Conservation (phyloP, 2,888 invertebrate genomes). For the Lasioglossum villosulum region DNA sequence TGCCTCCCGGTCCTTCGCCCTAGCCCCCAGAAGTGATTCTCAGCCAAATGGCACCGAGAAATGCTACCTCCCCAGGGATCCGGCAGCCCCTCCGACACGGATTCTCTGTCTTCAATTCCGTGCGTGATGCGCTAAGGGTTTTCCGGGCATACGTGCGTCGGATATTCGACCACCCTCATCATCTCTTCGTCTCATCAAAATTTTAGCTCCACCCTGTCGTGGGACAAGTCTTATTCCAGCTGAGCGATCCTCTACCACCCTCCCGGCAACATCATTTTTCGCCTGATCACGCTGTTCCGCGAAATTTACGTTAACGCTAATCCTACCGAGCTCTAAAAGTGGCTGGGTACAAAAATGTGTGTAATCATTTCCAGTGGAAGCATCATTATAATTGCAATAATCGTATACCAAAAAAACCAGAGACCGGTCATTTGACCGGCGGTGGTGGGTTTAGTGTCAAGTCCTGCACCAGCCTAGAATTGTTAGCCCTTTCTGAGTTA, state of each 20-base stretch:
- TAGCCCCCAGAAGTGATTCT: slow-evolving; percentile 56
- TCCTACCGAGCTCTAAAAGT: too few species aligned
- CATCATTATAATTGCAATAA: too few species aligned
- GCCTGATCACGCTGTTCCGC: not conserved
- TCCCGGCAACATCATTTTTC: not conserved
- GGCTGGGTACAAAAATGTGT: too few species aligned
- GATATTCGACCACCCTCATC: slow-evolving; percentile 21
- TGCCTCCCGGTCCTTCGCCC: slow-evolving; percentile 27
- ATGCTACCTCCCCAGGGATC: slow-evolving; percentile 44
- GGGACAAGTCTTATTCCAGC: not conserved
- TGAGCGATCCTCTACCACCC: not conserved
- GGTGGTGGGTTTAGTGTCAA: too few species aligned
- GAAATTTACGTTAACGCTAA: not conserved
- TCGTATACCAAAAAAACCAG: too few species aligned
- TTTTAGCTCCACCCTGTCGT: not conserved
- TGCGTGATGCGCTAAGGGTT: slow-evolving; percentile 26
- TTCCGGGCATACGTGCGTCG: slow-evolving; percentile 54
- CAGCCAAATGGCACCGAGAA: slow-evolving; percentile 53
- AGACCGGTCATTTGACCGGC: too few species aligned
- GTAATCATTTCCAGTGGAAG: too few species aligned
- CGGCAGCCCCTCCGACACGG: slow-evolving; percentile 12
- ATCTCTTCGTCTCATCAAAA: not conserved
- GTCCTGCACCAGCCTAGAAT: too few species aligned
- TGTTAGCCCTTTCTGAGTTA: too few species aligned
- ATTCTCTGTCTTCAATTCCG: slow-evolving; percentile 16